Conservation (phyloP, 2,888 invertebrate species). For the Athalia circularis region DNA sequence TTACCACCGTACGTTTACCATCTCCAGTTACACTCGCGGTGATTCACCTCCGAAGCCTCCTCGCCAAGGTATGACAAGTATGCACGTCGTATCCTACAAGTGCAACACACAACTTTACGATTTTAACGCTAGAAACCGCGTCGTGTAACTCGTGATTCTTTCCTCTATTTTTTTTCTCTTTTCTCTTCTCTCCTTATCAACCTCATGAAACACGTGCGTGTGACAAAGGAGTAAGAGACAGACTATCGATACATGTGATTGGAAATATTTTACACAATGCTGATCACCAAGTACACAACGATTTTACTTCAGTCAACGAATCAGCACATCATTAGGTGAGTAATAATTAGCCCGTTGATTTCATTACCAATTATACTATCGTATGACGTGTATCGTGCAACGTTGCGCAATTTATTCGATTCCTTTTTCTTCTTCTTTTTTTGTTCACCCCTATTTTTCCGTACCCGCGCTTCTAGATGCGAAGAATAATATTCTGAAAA, state of each 20-base stretch:
- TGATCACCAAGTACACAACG: constrained; percentile 84
- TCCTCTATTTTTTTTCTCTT: neutral
- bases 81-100: neutral
- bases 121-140: no score
- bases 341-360: neutral
- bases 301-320: constrained; percentile 81
- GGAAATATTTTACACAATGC: constrained; percentile 73
- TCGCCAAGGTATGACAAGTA: constrained; percentile 29
- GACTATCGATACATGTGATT: constrained; percentile 44
- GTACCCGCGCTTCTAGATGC: no score
- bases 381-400: neutral
- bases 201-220: constrained; percentile 1
- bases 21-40: constrained; percentile 49
- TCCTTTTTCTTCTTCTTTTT: no score
- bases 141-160: neutral
- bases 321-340: constrained; percentile 68
- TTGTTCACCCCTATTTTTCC: no score
- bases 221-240: constrained; percentile 23
- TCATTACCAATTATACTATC: constrained; percentile 11
- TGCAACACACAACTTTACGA: neutral
- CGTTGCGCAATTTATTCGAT: neutral
- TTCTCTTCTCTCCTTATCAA: neutral
- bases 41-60: constrained; percentile 19
- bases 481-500: no score
- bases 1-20: constrained; percentile 28